Conservation (phyloP, 2,888 invertebrate species). For the Epistrophella euchroma region DNA sequence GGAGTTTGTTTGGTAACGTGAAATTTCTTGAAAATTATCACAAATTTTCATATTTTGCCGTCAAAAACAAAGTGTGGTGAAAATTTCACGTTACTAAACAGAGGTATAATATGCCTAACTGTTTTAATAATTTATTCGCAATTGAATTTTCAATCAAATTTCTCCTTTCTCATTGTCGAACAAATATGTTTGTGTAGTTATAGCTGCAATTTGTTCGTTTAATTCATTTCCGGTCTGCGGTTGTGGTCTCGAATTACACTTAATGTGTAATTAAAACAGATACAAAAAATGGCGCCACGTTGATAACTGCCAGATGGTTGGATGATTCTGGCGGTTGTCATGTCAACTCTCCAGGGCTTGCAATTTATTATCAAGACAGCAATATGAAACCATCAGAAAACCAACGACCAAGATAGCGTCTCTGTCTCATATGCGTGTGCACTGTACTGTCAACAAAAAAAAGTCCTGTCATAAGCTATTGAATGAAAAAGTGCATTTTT, state of each 20-base stretch:
- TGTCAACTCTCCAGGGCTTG: slow-evolving; percentile 24
- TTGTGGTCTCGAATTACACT: slow-evolving; percentile 23
- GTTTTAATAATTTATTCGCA: too few relatives aligned
- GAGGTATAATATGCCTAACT: too few relatives aligned
- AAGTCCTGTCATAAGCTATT: slow-evolving; percentile 16
- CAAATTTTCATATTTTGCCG: too few relatives aligned
- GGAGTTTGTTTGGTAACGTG: too few relatives aligned
- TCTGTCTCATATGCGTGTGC: not conserved
- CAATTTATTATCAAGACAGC: slow-evolving; percentile 31
- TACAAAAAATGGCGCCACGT: slow-evolving; percentile 2
- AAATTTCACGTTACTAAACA: too few relatives aligned
- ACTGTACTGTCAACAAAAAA: slow-evolving; percentile 2
- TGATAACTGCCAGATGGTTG: slow-evolving; percentile 42
- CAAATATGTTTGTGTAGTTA: not conserved
- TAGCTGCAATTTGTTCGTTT: not conserved
- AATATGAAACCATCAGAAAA: slow-evolving; percentile 11
- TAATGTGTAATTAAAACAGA: slow-evolving; percentile 30
- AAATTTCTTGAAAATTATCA: too few relatives aligned
- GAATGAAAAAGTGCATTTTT: not conserved
- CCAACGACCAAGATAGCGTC: slow-evolving; percentile 6
- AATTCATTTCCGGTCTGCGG: slow-evolving; percentile 22
- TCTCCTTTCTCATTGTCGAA: not conserved
- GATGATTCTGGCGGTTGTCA: slow-evolving; percentile 22
- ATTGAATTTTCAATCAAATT: slow-evolving; percentile 25
- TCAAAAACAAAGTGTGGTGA: too few relatives aligned